Conservation (phyloP, 2,888 invertebrate genomes). For the Rhogogaster chlorosoma region DNA sequence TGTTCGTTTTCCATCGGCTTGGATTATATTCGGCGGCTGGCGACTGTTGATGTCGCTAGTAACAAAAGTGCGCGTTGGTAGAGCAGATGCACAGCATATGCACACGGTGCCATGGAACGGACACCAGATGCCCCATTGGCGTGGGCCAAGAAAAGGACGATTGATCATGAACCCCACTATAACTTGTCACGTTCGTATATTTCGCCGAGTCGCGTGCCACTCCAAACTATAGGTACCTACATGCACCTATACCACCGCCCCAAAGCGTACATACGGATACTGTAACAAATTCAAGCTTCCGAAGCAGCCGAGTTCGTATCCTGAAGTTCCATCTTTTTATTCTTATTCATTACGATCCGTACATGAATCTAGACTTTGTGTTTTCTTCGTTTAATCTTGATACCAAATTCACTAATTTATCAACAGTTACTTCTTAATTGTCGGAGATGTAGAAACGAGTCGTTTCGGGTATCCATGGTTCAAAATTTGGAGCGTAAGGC, state of each 20-base stretch:
- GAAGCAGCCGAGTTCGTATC: neutral
- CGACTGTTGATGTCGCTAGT: constrained; percentile 66
- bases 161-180: constrained; percentile 32
- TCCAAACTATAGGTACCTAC: neutral
- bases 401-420: too few relatives aligned
- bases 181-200: constrained; percentile 33
- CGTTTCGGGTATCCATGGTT: neutral
- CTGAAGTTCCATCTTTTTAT: neutral
- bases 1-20: constrained; percentile 61
- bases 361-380: neutral
- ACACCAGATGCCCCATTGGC: constrained; percentile 76
- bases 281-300: neutral
- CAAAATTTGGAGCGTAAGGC: neutral
- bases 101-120: constrained; percentile 63
- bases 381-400: neutral
- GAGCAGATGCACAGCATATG: constrained; percentile 77
- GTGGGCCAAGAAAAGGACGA: constrained; percentile 61
- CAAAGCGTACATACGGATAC: neutral
- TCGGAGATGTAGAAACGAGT: neutral
- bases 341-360: neutral
- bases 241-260: neutral
- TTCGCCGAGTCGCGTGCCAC: constrained; percentile 29
- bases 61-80: constrained; percentile 73
- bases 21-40: constrained; percentile 65
- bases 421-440: neutral